phyloP scores from a whole-genome alignment of 2,797 vertebrate genomes.

The Syngnathus rostellatus region DNA sequence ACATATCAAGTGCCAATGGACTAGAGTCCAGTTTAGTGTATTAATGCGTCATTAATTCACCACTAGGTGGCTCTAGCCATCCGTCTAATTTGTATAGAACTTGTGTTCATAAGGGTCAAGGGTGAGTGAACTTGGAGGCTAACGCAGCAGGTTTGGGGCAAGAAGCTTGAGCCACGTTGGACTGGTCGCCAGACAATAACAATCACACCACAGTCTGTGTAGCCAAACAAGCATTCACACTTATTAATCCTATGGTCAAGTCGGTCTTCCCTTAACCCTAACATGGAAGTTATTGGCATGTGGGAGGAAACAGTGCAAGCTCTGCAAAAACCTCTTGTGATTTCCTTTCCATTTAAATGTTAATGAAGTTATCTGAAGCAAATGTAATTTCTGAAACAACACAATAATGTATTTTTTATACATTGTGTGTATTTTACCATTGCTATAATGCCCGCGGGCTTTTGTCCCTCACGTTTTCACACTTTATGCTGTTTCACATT shows the following conservation, averaged over 20 bases:
- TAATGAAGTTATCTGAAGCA: not conserved
- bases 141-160: not conserved
- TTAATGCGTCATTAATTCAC: slow-evolving; percentile 13
- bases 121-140: not conserved
- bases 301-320: not conserved
- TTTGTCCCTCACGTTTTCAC: slow-evolving; percentile 15
- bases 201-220: not conserved
- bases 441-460: not conserved
- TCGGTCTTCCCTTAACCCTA: no score
- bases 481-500: slow-evolving; percentile 24
- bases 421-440: no score
- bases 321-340: not conserved
- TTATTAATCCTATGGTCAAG: no score
- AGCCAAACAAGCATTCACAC: no score
- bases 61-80: slow-evolving; percentile 46
- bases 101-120: slow-evolving; percentile 1
- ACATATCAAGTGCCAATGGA: no score
- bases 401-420: not conserved
- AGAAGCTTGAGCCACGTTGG: no score
- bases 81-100: not conserved
- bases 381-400: not conserved
- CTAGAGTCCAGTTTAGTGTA: no score
- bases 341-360: not conserved
- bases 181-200: not conserved
- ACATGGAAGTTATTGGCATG: not conserved